Base-by-base conservation (phyloP, 2,888 invertebrate species). In the Anoplius nigerrimus region DNA sequence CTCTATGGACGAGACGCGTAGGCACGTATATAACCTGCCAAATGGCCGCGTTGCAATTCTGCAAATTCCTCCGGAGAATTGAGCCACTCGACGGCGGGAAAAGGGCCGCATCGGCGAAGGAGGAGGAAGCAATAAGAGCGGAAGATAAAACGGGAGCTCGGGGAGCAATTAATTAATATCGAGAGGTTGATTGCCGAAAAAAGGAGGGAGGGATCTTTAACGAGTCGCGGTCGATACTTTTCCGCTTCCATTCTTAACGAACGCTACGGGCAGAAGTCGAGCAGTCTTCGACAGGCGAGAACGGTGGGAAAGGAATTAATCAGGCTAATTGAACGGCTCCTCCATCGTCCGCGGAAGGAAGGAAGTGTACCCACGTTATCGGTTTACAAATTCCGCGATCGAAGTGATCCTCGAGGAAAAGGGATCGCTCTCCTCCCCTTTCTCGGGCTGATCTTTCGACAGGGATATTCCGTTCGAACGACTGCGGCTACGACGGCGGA, bases 221-320 rank as follows among this genome's bases (percentile, higher is more conserved):
- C 24, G 16, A 27, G 27, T 15, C 48, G 48, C 16, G 16, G 55
- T 55, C 55, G 55, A 27, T 55, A 55, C 55, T 55, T 27, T 16
- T 55, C 27, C n/a, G 34, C 15, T 18, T 24, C 53, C 48, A 54
- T 34, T 34, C 61, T 64, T 20, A 21, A 69, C 60, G 51, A 46
- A 21, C 51, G 51, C 52, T 22, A 18, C 11, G 34, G 55, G 18
- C 20, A 16, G 34, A 56, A 42, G 20, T n/a, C 18, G 13, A 20
- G 56, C 21, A 20, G 21, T 27, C 34, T 20, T 34, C 13, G 43
- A 11, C 20, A 16, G 16, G 48, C 16, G 11, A 46, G n/a, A 24
- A 21, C 13, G 18, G 18, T 53, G 54, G 45, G 54, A 42, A 55
- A 64, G 62, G 63, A 74, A 77, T 77, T 77, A 77, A 76, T 70